Base-by-base conservation (phyloP, 2,888 invertebrate genomes). In the Scaeva pyrastri region DNA sequence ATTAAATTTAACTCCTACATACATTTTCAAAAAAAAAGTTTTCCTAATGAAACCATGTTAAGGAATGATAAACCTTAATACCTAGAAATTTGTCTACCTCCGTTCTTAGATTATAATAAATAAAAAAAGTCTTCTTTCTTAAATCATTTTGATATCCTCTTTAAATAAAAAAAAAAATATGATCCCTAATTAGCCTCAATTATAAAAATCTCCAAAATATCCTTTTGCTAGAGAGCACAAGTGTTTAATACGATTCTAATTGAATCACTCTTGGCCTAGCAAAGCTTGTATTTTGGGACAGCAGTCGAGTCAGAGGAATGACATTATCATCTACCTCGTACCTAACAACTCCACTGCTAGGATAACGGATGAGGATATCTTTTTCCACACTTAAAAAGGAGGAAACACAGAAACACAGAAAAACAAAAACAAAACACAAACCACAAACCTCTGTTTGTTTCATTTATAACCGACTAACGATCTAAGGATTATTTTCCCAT, bases 161-260 rank as follows among this genome's bases (percentile, higher is more conserved):
- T 60, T 60, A 5, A 12, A 52, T 2, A n/a, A 10, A 0, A 12
- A 26, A 56, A 56, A 31, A 31, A 55, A 43, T n/a, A 56, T 31
- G 1, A 16, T 56, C 31, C 48, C 48, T 48, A 48, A 66, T 66
- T 66, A 66, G 48, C 48, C 19, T 19, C 23, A 43, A 66, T 66
- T 66, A 66, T 66, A 45, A 64, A 45, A 64, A 48, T 48, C 31
- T 48, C 31, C 1, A 43, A 62, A 62, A 62, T 41, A 14, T 43
- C 48, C 19, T 64, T 31, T 60, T 41, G 31, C 31, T n/a, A n/a
- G n/a, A n/a, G 2, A 66, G 31, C 36, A 31, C 31, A 48, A 66
- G 66, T 66, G 66, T 66, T 66, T 31, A 31, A 66, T 31, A 48
- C 31, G 31, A 66, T 36, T 66, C 48, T 48, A 48, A 48, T 66